Evolutionary conservation across 1,140 invertebrate genomes (phyloP).

Genomic region (Nixonia krombeini): DNA sequence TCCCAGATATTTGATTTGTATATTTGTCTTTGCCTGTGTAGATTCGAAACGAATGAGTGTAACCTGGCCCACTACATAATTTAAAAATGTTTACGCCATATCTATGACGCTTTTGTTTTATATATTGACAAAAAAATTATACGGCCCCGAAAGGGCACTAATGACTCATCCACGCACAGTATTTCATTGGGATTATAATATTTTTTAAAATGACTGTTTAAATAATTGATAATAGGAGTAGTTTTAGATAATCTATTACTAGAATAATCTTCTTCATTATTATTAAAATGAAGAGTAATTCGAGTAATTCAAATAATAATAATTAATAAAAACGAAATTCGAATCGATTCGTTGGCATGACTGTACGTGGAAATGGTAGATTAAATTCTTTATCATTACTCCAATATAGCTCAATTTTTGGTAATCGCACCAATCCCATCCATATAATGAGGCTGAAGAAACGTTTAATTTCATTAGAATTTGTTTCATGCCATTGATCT

Average conservation of each 20-base stretch:
- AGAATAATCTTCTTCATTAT: constrained; percentile 35
- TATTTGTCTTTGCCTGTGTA: constrained; percentile 32
- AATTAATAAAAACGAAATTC: no score
- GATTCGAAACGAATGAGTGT: constrained; percentile 45
- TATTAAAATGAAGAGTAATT: constrained; percentile 37
- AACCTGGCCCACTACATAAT: constrained; percentile 36
- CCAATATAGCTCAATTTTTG: no score
- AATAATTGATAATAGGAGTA: no score
- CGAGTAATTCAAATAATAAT: no score
- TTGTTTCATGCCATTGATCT: no score
- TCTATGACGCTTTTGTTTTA: constrained; percentile 47
- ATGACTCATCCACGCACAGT: constrained; percentile 61
- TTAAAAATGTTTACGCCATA: constrained; percentile 53
- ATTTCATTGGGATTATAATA: constrained; percentile 53
- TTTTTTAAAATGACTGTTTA: constrained; percentile 36
- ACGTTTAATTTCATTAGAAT: no score
- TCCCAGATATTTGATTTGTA: constrained; percentile 2
- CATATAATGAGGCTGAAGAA: no score
- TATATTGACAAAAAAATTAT: constrained; percentile 56
- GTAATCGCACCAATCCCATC: no score
- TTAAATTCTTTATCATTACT: no score
- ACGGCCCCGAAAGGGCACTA: constrained; percentile 56
- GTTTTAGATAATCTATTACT: no score
- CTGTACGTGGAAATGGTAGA: no score
- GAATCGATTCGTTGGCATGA: no score